These are phyloP conservation scores for Brachirus orientalis DNA, from an alignment of 2,113 vertebrate genomes.

Conservation along the genomic window DNA sequence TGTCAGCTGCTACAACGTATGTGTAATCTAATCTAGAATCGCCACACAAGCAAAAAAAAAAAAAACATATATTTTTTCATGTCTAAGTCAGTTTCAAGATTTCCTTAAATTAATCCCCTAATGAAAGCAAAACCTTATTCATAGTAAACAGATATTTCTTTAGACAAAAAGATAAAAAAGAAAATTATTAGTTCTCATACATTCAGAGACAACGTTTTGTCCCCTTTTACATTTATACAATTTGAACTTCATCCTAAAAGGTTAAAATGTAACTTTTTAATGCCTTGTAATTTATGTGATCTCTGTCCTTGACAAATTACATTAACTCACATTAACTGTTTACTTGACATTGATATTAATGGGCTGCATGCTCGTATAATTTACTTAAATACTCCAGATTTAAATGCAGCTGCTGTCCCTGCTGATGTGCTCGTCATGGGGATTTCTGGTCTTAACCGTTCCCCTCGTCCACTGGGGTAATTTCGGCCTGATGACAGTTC, in stretches of 20 bases:
- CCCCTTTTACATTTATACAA: background rate
- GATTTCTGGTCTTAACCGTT: constrained; percentile 65
- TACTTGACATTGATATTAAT: background rate
- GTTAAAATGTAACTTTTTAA: background rate
- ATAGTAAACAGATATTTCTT: too few species aligned
- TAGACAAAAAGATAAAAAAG: too few species aligned
- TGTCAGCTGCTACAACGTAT: too few species aligned
- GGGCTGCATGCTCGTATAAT: constrained; percentile 13
- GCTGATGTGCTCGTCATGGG: constrained; percentile 26
- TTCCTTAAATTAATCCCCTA: too few species aligned
- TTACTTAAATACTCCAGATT: background rate
- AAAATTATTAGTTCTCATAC: too few species aligned
- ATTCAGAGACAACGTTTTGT: background rate
- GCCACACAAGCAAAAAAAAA: too few species aligned
- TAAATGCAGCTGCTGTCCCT: constrained; percentile 45
- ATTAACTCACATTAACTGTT: background rate
- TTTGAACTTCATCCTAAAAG: background rate
- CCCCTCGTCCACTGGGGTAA: constrained; percentile 28
- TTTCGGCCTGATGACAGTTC: constrained; percentile 43
- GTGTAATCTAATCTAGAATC: too few species aligned
- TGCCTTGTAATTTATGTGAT: too few species aligned
- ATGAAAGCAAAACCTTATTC: too few species aligned
- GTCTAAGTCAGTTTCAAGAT: too few species aligned
- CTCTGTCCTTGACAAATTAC: too few species aligned
- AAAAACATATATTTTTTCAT: too few species aligned